phyloP scores from a whole-genome alignment of 2,113 vertebrate species.

The Cichladusa arquata region DNA sequence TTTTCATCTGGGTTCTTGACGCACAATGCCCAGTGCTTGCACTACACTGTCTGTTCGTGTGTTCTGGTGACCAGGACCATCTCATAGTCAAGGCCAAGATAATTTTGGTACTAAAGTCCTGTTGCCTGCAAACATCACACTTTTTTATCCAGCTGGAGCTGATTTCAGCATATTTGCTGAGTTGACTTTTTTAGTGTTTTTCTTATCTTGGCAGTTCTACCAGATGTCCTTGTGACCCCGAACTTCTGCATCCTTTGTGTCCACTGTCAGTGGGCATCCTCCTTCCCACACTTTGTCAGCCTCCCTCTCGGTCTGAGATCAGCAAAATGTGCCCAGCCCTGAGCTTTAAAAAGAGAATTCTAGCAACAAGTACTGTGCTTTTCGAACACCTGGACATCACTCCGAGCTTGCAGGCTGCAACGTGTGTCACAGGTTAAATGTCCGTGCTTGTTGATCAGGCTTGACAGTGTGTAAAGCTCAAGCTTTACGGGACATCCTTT shows the following conservation, averaged over 20 bases:
- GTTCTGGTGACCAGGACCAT: neutral
- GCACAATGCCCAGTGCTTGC: no score
- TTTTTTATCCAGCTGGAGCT: neutral
- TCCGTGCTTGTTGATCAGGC: no score
- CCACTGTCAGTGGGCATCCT: no score
- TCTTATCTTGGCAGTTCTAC: neutral
- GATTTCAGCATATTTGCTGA: neutral
- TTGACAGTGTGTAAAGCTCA: no score
- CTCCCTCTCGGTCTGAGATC: neutral
- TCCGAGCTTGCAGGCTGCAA: no score
- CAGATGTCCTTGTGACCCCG: neutral
- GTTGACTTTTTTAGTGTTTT: neutral
- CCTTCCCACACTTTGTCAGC: neutral
- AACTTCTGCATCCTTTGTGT: neutral
- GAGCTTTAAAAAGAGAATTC: neutral
- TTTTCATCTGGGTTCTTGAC: neutral
- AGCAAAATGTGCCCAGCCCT: neutral
- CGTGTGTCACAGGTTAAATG: no score
- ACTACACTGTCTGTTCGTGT: accelerated
- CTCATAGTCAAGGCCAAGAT: neutral
- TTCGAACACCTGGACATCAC: no score
- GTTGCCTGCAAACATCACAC: neutral
- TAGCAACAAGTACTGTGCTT: neutral
- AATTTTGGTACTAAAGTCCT: neutral
- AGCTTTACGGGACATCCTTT: neutral